A percentile compares a stretch with the other conserved stretches of the same genome.
These are phyloP conservation scores for Drosophila parabipectinata DNA, from an alignment of 1,140 invertebrate genomes.

Conservation along the genomic window DNA sequence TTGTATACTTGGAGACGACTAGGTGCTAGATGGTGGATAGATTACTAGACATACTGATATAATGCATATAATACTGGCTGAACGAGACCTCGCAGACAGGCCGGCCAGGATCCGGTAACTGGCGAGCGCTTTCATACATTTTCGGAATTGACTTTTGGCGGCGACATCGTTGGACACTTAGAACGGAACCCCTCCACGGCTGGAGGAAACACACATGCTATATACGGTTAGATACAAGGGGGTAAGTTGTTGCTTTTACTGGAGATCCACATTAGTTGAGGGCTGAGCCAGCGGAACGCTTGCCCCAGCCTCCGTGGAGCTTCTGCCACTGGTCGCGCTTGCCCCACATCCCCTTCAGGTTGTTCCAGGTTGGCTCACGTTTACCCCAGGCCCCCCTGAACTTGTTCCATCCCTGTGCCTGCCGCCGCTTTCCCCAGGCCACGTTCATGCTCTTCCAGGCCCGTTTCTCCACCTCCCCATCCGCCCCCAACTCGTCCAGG, in stretches of 20 bases:
- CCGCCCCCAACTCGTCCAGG: constrained; percentile 31
- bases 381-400: constrained; percentile 88
- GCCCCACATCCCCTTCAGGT: constrained; percentile 90
- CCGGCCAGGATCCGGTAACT: neutral
- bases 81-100: constrained; percentile 10
- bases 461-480: constrained; percentile 85
- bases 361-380: constrained; percentile 89
- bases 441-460: constrained; percentile 87
- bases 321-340: constrained; percentile 85
- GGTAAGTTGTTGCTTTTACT: constrained; percentile 29
- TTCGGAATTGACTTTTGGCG: constrained; percentile 72
- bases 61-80: constrained; percentile 47
- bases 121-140: constrained; percentile 81
- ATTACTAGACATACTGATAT: constrained; percentile 34
- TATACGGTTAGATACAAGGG: constrained; percentile 59
- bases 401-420: constrained; percentile 86
- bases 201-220: constrained; percentile 42
- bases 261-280: constrained; percentile 40
- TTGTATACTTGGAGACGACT: constrained; percentile 45
- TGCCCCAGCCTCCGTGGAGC: constrained; percentile 78
- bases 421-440: constrained; percentile 87
- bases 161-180: constrained; percentile 31
- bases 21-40: constrained; percentile 39
- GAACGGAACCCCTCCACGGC: constrained; percentile 28
- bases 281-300: constrained; percentile 54